Conservation (phyloP, 2,113 vertebrate genomes). For the Emydocephalus ijimae region DNA sequence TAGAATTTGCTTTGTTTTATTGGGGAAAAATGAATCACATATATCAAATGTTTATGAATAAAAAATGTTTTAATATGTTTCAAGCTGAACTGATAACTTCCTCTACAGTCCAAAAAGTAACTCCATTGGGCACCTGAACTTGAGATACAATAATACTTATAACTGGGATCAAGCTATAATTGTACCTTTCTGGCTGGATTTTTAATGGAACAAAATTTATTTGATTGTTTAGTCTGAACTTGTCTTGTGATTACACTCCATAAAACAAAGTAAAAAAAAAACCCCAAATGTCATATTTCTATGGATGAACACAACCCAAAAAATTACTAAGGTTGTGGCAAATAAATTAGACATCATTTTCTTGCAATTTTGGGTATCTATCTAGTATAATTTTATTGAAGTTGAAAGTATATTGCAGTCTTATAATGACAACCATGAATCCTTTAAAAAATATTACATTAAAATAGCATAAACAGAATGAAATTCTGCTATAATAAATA, state of each 20-base stretch:
- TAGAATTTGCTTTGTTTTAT: not conserved
- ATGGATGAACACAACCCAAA: not conserved
- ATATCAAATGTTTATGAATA: not conserved
- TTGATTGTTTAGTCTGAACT: not conserved
- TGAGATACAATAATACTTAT: not conserved
- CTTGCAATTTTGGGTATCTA: not conserved
- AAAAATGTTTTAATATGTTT: not conserved
- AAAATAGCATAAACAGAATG: not conserved
- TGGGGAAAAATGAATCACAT: not conserved
- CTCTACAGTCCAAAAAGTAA: not conserved
- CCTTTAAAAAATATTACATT: not conserved
- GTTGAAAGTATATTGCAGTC: not conserved
- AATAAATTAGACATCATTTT: not conserved
- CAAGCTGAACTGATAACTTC: not conserved
- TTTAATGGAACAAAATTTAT: not conserved
- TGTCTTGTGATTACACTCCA: not conserved
- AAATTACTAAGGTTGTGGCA: not conserved
- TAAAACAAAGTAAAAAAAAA: not conserved
- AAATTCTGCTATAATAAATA: not conserved
- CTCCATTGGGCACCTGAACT: not conserved
- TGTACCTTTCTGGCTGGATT: no score
- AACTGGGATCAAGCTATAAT: not conserved
- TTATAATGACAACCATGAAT: not conserved
- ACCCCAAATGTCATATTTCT: not conserved
- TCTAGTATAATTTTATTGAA: not conserved